Base-by-base conservation (phyloP, 2,113 vertebrate species). In the Dicrurus megarhynchus region DNA sequence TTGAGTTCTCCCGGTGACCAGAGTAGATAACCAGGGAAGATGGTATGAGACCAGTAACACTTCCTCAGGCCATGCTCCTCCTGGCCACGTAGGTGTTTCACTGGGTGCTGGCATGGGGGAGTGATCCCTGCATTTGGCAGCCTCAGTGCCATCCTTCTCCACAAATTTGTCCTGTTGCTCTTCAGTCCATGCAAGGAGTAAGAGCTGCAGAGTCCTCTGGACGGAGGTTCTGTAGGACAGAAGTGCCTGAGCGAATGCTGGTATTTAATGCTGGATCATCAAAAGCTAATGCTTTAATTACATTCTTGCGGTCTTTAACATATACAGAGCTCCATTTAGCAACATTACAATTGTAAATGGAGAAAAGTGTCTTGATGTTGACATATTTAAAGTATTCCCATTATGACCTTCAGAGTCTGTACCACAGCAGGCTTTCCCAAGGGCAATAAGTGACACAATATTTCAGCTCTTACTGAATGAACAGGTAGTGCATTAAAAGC, bases 21-120 rank as follows among this genome's bases (percentile, higher is more conserved):
- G 33, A 41, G 16, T 26, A 35, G 41, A 10, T 64, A 52, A n/a
- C 20, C 7, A 49, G 37, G 44, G n/a, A 80, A 59, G 21, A 59
- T 46, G 56, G 42, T 50, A 30, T 67, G 17, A 18, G 21, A 67
- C 7, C 12, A 28, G 28, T 35, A 35, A n/a, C 30, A 13, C 3
- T 53, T 71, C 56, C 55, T 64, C 8, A 20, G 28, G 16, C 3
- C 28, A 2, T 42, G 26, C 16, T 67, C 10, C 44, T 32, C 5
- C 23, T 4, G 4, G 20, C n/a, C 35, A 27, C 0, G 0, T 8
- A 10, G 23, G 9, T 59, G 32, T 80, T 81, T 77, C 14, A 64
- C 18, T 60, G 53, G 21, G 16, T 32, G 47, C 52, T 75, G 52
- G 7, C 8, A 0, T 3, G 0, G 6, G 1, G 23, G 3, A 24